Percentiles rank a stretch among this genome's conserved stretches.
Conservation (phyloP, 2,797 vertebrate genomes). For the Danio aesculapii region DNA sequence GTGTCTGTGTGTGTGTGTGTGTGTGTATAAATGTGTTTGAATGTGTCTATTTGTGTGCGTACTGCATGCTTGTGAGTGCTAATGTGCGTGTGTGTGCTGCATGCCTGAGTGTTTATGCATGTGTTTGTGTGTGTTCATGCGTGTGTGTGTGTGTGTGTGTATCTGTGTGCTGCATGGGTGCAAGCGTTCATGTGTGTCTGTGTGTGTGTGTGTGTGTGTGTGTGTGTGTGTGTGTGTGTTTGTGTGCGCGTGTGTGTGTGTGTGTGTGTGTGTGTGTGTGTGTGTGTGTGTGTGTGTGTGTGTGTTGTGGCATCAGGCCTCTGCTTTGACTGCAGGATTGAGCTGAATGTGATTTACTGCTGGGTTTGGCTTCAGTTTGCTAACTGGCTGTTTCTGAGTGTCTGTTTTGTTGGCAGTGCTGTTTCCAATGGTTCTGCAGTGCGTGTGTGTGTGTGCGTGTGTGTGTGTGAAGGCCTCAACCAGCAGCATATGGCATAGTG, state of each 20-base stretch:
- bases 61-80: no score
- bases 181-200: no score
- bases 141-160: no score
- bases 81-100: no score
- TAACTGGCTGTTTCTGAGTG: slow-evolving; percentile 31
- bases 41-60: neutral
- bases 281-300: no score
- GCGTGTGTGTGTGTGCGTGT: slow-evolving; percentile 41
- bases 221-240: slow-evolving; percentile 9
- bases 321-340: slow-evolving; percentile 37
- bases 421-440: slow-evolving; percentile 27
- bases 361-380: slow-evolving; percentile 48
- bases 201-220: slow-evolving; percentile 9
- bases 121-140: no score
- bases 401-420: slow-evolving; percentile 47
- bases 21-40: no score
- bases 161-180: no score
- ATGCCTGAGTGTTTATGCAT: no score
- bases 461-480: slow-evolving; percentile 16
- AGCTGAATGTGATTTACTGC: slow-evolving; percentile 48
- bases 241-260: slow-evolving; percentile 1
- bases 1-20: no score
- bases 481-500: slow-evolving; percentile 39
- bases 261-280: slow-evolving; percentile 11
- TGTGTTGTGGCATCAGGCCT: no score